Percentiles rank a stretch among this genome's conserved stretches.
Conservation (phyloP, 2,113 vertebrate species). For the Accipiter cooperii region DNA sequence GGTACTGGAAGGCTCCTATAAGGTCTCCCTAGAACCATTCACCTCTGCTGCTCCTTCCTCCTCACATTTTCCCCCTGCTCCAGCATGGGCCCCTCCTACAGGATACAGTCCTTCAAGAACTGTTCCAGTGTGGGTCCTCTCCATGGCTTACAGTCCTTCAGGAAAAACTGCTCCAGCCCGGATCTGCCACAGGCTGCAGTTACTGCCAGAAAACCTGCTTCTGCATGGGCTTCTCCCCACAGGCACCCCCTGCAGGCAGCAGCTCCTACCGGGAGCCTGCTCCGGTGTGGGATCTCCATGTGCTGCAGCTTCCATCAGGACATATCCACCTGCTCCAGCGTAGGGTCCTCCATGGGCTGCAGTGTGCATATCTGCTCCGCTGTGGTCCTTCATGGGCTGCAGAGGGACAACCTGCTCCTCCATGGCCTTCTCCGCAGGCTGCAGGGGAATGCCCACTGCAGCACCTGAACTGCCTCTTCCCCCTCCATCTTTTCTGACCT, state of each 20-base stretch:
- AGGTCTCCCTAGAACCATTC: too few species aligned
- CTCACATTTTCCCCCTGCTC: neutral
- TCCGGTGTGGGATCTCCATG: neutral
- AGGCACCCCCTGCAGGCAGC: neutral
- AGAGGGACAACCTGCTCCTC: neutral
- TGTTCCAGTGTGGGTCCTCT: neutral
- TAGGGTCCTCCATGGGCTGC: neutral
- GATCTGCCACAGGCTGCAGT: too few species aligned
- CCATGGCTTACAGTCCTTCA: neutral
- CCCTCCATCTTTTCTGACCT: neutral
- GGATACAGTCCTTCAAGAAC: neutral
- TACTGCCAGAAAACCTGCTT: neutral
- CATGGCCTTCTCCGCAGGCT: neutral
- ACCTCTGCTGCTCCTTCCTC: neutral
- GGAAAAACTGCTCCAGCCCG: neutral
- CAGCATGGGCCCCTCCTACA: fast-evolving
- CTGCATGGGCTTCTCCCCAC: neutral
- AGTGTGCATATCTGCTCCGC: neutral
- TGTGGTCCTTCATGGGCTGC: neutral
- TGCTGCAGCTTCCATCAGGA: neutral
- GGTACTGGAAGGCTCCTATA: too few species aligned
- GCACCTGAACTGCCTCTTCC: neutral
- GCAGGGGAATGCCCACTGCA: neutral
- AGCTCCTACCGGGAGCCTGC: neutral
- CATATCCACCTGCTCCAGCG: neutral